phyloP scores from a whole-genome alignment of 2,888 invertebrate species.

The Drosophila conformis region DNA sequence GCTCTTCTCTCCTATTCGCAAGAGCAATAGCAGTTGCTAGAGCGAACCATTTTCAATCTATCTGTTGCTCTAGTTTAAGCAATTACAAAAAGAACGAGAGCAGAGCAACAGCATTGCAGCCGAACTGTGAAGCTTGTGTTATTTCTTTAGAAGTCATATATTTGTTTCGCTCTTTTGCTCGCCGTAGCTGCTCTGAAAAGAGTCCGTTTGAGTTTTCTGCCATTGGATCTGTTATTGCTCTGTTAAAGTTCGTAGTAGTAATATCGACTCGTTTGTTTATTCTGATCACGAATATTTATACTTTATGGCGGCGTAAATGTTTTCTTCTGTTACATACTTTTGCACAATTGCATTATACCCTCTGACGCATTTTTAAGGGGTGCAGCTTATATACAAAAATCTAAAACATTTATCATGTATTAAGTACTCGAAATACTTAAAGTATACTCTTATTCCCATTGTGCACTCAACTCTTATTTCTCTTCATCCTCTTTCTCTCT shows the following conservation, averaged over 20 bases:
- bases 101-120: not conserved
- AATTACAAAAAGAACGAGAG: not conserved
- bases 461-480: slow-evolving; percentile 12
- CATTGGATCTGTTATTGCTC: not conserved
- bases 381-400: not conserved
- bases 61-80: not conserved
- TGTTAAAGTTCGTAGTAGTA: not conserved
- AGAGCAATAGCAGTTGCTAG: not conserved
- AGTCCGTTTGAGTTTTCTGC: not conserved
- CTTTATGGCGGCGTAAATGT: not conserved
- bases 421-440: not conserved
- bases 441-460: not conserved
- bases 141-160: not conserved
- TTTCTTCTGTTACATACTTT: not conserved
- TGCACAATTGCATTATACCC: not conserved
- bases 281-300: not conserved
- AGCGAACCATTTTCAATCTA: not conserved
- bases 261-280: not conserved
- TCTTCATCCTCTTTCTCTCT: not conserved
- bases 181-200: not conserved
- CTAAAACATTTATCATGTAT: not conserved
- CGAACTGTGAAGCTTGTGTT: not conserved
- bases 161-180: not conserved
- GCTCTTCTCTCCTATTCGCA: not conserved
- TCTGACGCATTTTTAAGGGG: not conserved